Percentiles rank a stretch among this genome's conserved stretches.
phyloP scores from a whole-genome alignment of 2,888 invertebrate species.

The Eilema caniola region DNA sequence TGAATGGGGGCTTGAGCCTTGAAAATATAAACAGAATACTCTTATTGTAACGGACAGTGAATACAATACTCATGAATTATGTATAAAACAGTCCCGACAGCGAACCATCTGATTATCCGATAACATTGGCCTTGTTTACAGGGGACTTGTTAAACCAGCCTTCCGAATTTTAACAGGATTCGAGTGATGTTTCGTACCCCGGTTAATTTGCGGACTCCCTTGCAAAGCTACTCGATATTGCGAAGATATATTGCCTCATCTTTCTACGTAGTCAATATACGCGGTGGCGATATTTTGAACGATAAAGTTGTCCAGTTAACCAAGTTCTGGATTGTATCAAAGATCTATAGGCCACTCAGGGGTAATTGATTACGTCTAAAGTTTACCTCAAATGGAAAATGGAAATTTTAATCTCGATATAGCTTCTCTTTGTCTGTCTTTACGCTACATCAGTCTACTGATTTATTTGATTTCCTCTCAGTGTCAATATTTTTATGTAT shows the following conservation, averaged over 20 bases:
- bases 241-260: conserved; percentile 61
- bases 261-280: conserved; percentile 43
- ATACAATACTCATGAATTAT: conserved; percentile 78
- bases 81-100: conserved; percentile 63
- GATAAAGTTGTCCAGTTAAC: conserved; percentile 46
- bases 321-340: conserved; percentile 32
- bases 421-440: conserved; percentile 6
- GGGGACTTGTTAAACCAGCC: conserved; percentile 75
- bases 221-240: conserved; percentile 57
- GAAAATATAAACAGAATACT: conserved; percentile 42
- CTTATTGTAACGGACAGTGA: conserved; percentile 64
- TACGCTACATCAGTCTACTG: not conserved
- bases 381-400: conserved; percentile 2
- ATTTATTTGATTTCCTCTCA: not conserved
- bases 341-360: conserved; percentile 30
- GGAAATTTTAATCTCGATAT: not conserved
- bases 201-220: conserved; percentile 53
- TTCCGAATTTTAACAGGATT: conserved; percentile 79
- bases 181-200: conserved; percentile 67
- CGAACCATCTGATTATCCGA: conserved; percentile 76
- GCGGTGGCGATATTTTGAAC: conserved; percentile 34
- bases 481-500: not conserved
- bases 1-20: conserved; percentile 32
- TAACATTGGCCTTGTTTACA: conserved; percentile 79
- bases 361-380: conserved; percentile 31